These are phyloP conservation scores for Microdon myrmicae DNA, from an alignment of 2,888 invertebrate genomes.

Conservation along the genomic window DNA sequence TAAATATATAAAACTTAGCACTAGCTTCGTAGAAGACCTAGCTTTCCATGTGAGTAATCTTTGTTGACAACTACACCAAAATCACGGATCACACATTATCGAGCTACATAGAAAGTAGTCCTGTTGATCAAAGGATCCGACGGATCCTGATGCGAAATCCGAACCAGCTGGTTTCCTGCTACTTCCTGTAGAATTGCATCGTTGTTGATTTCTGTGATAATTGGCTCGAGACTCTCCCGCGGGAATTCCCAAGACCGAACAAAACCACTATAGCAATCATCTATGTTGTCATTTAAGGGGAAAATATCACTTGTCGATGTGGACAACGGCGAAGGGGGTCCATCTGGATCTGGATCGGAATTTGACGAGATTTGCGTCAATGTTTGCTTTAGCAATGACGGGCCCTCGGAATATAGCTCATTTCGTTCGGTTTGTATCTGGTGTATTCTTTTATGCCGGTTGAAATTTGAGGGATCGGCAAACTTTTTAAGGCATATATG, in stretches of 20 bases:
- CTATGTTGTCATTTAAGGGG: conserved; percentile 7
- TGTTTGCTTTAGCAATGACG: conserved; percentile 21
- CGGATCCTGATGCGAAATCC: conserved; percentile 68
- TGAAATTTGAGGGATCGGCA: conserved; percentile 66
- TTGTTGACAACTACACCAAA: too few species aligned
- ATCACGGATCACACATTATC: too few species aligned
- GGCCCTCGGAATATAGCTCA: neutral
- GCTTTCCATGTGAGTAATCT: too few species aligned
- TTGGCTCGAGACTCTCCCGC: conserved; percentile 21
- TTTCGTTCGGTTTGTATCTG: neutral
- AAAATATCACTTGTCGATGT: neutral
- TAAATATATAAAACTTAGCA: too few species aligned
- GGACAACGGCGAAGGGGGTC: neutral
- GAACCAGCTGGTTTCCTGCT: conserved; percentile 65
- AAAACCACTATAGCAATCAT: conserved; percentile 12
- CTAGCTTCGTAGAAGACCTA: too few species aligned
- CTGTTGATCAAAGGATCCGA: conserved; percentile 61
- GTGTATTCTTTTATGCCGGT: conserved; percentile 52
- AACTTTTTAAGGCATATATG: conserved; percentile 74
- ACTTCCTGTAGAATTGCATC: conserved; percentile 8
- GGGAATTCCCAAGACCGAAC: conserved; percentile 15
- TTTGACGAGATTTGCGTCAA: conserved; percentile 30
- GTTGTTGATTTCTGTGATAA: conserved; percentile 30
- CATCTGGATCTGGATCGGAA: conserved; percentile 53
- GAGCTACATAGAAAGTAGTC: conserved; percentile 52